Evolutionary conservation across 2,888 invertebrate species (phyloP), one percentile per base, ranked within the genome.

Genomic region (Melanophora roralis): DNA sequence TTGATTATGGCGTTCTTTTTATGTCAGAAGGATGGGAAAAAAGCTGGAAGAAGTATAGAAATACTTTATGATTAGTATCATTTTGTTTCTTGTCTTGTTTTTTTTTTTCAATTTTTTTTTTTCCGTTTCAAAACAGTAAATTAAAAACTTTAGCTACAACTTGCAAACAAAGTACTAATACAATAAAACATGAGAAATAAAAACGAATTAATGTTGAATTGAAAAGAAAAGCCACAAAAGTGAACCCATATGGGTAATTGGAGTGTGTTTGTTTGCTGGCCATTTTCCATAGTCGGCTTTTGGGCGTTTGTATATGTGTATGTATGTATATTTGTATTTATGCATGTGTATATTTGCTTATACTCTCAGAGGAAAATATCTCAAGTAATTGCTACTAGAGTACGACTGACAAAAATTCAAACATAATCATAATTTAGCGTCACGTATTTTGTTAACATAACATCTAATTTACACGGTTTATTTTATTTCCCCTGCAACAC

Each of bases 381-480:
- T 59, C 11, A n/a, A 71, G 64, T 40, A 67, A 51, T 16, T 62
- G 62, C 36, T 27, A 64, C 55, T 71, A 11, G 47, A 64, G 51
- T 60, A 49, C 62, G 68, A 72, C 51, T 69, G 45, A 57, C 53
- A 65, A 59, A 64, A 79, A 53, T 72, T 60, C 60, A 62, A 78
- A 78, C 72, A 81, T 78, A 83, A 82, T 81, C 82, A 83, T 82
- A 83, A 83, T 82, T 83, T 82, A 76, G 59, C 77, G 81, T 67
- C 82, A 82, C 75, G 78, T 73, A 80, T 75, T 80, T 76, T 77
- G 68, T 73, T 69, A 81, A 78, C 81, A 81, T 77, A 83, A 82
- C 78, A 81, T 82, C 83, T 82, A 83, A 83, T 83, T 83, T 83
- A 82, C 81, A 81, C 78, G 76, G 82, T 76, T 82, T 82, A 83